A percentile compares a stretch with the other conserved stretches of the same genome.
phyloP scores from a whole-genome alignment of 1,140 invertebrate genomes.

The Neodiprion lecontei region DNA sequence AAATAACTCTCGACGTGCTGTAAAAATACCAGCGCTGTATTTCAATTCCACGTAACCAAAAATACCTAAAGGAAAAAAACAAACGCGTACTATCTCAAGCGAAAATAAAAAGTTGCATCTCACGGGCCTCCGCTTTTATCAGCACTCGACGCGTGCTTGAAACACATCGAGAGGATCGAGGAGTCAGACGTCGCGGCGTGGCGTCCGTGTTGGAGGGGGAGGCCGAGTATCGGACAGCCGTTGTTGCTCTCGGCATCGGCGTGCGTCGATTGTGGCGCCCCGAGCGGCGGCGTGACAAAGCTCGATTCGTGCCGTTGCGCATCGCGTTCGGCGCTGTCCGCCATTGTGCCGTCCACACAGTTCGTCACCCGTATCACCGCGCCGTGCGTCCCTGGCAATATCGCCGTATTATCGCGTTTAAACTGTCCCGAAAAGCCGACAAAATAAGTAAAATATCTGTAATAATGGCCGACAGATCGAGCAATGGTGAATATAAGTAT shows the following conservation, averaged over 20 bases:
- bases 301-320: not conserved
- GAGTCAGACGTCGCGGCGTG: no score
- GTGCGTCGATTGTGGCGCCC: not conserved
- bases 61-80: no score
- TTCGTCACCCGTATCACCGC: not conserved
- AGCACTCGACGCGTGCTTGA: no score
- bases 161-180: no score
- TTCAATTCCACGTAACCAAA: no score
- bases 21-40: no score
- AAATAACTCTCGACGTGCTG: no score
- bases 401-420: not conserved
- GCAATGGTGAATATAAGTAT: constrained; percentile 54
- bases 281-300: not conserved
- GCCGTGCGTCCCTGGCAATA: not conserved
- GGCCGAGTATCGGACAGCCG: no score
- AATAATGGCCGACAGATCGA: constrained; percentile 48
- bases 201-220: no score
- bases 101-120: no score
- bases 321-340: constrained; percentile 1
- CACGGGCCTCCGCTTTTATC: no score
- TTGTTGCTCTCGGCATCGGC: not conserved
- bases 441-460: constrained; percentile 4
- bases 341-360: constrained; percentile 3
- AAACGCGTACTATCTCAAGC: no score
- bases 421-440: not conserved